phyloP scores from a whole-genome alignment of 1,140 invertebrate genomes.

The Hermatobates lingyangjiaoensis region DNA sequence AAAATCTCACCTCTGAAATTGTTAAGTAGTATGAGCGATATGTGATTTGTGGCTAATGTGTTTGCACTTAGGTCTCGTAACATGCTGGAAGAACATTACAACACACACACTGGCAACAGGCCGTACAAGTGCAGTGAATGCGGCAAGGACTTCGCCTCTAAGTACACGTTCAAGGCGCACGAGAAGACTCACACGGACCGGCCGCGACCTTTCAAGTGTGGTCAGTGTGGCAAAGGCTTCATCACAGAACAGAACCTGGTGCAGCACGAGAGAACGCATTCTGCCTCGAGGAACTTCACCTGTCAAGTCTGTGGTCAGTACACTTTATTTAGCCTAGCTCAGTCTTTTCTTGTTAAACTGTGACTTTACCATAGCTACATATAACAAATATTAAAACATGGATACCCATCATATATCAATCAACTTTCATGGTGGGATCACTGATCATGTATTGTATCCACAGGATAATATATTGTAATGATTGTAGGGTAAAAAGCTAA shows the following conservation, averaged over 20 bases:
- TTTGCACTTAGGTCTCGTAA: conserved; percentile 37
- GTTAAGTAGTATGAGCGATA: too few relatives aligned
- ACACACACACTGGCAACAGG: conserved; percentile 43
- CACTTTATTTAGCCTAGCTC: too few relatives aligned
- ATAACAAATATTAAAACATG: too few relatives aligned
- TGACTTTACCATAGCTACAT: too few relatives aligned
- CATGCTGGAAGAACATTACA: conserved; percentile 46
- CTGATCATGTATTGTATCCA: too few relatives aligned
- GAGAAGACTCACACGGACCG: conserved; percentile 49
- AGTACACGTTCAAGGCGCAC: conserved; percentile 55
- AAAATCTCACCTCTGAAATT: too few relatives aligned
- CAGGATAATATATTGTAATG: too few relatives aligned
- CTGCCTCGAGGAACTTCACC: conserved; percentile 44
- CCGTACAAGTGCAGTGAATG: conserved; percentile 45
- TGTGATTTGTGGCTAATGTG: conserved; percentile 8
- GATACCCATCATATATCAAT: too few relatives aligned
- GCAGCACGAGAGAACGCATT: conserved; percentile 51
- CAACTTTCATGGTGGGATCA: too few relatives aligned
- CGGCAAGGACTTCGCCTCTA: conserved; percentile 52
- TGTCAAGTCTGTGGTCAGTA: conserved; percentile 48
- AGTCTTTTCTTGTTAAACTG: too few relatives aligned
- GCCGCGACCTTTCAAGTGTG: conserved; percentile 44
- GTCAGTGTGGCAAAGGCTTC: conserved; percentile 48
- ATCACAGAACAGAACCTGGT: conserved; percentile 50
- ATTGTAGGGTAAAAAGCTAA: too few relatives aligned